Evolutionary conservation across 2,888 invertebrate genomes (phyloP).

Genomic region (Lysandra bellargus): DNA sequence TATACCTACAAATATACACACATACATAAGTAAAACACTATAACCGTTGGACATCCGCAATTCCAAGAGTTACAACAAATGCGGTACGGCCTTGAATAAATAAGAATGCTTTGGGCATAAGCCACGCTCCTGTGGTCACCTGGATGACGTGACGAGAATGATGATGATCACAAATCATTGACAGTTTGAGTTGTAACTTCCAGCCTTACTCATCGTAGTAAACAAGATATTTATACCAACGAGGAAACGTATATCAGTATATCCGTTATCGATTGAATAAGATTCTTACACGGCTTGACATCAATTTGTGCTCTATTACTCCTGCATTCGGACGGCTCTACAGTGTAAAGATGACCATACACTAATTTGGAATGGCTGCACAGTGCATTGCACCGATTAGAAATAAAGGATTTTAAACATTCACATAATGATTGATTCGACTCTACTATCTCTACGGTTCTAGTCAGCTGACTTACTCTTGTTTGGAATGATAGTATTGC

Average conservation of each 20-base stretch:
- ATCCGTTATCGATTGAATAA: constrained; percentile 26
- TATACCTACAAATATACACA: background rate
- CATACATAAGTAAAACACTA: background rate
- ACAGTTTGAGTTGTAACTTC: constrained; percentile 6
- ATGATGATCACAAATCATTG: constrained; percentile 3
- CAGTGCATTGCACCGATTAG: too few relatives aligned
- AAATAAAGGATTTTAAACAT: too few relatives aligned
- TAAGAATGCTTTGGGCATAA: background rate
- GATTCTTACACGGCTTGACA: constrained; percentile 23
- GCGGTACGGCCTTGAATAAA: background rate
- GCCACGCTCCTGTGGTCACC: background rate
- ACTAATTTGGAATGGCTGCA: too few relatives aligned
- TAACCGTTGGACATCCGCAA: background rate
- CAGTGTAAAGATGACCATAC: background rate
- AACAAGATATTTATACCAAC: constrained; percentile 30
- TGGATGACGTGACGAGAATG: background rate
- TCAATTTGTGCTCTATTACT: constrained; percentile 26
- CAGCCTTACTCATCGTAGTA: constrained; percentile 27
- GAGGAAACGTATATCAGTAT: constrained; percentile 28
- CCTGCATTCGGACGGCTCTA: background rate
- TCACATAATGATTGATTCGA: too few relatives aligned
- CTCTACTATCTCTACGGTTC: too few relatives aligned
- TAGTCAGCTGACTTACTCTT: too few relatives aligned
- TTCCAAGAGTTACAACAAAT: background rate
- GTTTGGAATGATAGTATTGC: too few relatives aligned